Evolutionary conservation across 2,113 vertebrate genomes (phyloP).

Genomic region (Cyanoderma ruficeps): DNA sequence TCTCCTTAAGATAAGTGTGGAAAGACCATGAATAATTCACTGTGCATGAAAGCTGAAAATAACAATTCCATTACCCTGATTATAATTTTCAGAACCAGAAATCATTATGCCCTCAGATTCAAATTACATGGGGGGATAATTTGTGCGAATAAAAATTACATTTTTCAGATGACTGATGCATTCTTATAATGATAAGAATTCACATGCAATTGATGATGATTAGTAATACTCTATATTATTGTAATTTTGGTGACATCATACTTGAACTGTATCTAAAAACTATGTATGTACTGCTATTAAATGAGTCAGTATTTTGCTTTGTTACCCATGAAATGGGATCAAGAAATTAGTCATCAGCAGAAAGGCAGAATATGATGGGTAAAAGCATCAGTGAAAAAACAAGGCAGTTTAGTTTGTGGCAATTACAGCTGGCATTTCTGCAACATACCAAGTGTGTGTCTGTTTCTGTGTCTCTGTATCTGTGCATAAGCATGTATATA

Average conservation of each 20-base stretch:
- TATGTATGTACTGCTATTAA: not conserved
- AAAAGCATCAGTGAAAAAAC: slow-evolving; percentile 39
- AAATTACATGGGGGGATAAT: not conserved
- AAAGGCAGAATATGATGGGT: slow-evolving; percentile 28
- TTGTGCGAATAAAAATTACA: not conserved
- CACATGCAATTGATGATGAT: not conserved
- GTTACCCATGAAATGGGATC: slow-evolving; percentile 30
- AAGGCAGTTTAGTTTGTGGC: slow-evolving; percentile 8
- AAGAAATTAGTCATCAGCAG: slow-evolving; percentile 24
- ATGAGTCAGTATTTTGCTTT: not conserved
- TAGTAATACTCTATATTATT: not conserved
- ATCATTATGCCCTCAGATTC: not conserved
- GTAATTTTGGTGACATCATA: not conserved
- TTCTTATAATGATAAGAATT: not conserved
- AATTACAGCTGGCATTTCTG: not conserved
- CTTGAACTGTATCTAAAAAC: not conserved
- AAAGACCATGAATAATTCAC: not conserved
- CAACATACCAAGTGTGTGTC: not conserved
- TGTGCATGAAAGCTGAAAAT: not conserved
- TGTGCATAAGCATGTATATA: not conserved
- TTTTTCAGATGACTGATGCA: not conserved
- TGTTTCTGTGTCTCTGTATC: not conserved
- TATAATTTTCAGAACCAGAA: not conserved
- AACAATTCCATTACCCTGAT: not conserved
- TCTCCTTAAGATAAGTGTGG: not conserved